These are phyloP conservation scores for Sinodicranocentrus sp. DNA, from an alignment of 2,888 invertebrate genomes.

Conservation along the genomic window DNA sequence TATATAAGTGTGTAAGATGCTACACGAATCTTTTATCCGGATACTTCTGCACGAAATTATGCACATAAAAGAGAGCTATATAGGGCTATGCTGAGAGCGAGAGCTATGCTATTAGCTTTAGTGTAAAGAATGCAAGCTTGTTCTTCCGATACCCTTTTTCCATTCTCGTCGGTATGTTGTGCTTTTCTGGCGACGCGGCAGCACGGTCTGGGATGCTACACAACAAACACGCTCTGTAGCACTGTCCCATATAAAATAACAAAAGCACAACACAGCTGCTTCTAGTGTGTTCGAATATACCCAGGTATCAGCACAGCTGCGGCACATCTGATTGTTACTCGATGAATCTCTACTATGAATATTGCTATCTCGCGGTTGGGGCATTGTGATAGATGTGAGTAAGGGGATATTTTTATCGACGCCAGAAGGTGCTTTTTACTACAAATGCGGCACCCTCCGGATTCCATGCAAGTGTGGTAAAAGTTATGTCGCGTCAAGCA, in stretches of 20 bases:
- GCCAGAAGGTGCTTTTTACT: no score
- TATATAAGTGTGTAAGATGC: neutral
- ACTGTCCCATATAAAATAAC: conserved; percentile 1
- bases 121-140: no score
- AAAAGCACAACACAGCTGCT: conserved; percentile 48
- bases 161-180: conserved; percentile 17
- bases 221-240: neutral
- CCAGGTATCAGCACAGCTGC: conserved; percentile 36
- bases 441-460: no score
- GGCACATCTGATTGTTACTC: conserved; percentile 48
- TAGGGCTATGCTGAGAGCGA: no score
- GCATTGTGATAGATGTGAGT: no score
- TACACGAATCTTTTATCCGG: conserved; percentile 3
- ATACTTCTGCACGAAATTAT: neutral
- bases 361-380: no score
- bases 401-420: no score
- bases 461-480: no score
- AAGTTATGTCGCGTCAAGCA: no score
- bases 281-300: conserved; percentile 17
- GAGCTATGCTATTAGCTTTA: no score
- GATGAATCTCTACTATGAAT: no score
- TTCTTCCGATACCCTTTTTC: neutral
- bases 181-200: conserved; percentile 41
- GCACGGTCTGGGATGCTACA: conserved; percentile 51
- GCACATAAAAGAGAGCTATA: neutral